These are phyloP conservation scores for Zele albiditarsus DNA, from an alignment of 2,888 invertebrate species.

Conservation along the genomic window DNA sequence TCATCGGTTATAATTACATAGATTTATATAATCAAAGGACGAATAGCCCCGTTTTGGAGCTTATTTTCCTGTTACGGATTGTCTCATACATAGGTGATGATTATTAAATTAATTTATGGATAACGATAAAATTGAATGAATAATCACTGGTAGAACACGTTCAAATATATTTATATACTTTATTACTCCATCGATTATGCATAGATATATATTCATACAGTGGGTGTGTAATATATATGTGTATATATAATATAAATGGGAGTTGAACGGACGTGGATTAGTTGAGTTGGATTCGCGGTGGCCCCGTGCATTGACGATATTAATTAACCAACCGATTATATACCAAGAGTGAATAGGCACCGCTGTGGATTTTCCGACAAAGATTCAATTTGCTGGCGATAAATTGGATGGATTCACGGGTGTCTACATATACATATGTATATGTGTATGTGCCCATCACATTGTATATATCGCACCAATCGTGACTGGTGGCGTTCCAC, in stretches of 20 bases:
- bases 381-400: constrained; percentile 42
- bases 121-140: background rate
- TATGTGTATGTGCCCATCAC: background rate
- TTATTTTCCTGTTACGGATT: too few species aligned
- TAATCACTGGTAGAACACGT: background rate
- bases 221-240: background rate
- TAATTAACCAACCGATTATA: constrained; percentile 51
- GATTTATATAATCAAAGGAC: too few species aligned
- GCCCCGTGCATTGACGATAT: constrained; percentile 49
- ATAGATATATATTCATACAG: background rate
- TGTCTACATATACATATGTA: constrained; percentile 11
- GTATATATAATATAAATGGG: constrained; percentile 11
- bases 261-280: constrained; percentile 28
- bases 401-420: constrained; percentile 41
- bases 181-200: too few species aligned
- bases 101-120: background rate
- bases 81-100: background rate
- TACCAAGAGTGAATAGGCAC: constrained; percentile 23
- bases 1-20: too few species aligned
- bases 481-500: constrained; percentile 32
- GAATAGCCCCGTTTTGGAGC: too few species aligned
- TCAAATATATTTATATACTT: too few species aligned
- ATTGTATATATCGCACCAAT: constrained; percentile 15
- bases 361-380: constrained; percentile 38
- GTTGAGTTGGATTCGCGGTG: constrained; percentile 31